phyloP scores from a whole-genome alignment of 1,140 invertebrate genomes.

The Holotrichia oblita region DNA sequence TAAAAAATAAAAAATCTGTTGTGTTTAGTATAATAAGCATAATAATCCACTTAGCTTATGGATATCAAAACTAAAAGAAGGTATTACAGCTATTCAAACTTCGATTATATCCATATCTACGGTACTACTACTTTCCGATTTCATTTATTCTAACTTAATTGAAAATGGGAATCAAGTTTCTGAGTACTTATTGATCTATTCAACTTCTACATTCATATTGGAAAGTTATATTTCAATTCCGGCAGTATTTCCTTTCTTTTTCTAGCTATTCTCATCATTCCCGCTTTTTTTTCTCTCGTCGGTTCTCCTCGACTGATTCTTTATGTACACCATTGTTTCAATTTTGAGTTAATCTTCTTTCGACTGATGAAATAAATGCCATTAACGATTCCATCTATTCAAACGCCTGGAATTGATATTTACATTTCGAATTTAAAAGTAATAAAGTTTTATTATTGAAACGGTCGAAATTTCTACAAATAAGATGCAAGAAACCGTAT shows the following conservation, averaged over 20 bases:
- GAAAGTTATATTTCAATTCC: conserved; percentile 32
- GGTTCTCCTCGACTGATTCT: neutral
- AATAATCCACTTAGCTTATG: no score
- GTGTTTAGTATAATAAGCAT: no score
- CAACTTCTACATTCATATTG: conserved; percentile 9
- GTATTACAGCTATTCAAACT: no score
- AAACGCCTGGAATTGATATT: neutral
- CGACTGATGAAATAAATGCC: conserved; percentile 10
- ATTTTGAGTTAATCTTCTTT: conserved; percentile 19
- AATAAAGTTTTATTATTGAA: conserved; percentile 6
- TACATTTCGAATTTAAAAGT: conserved; percentile 16
- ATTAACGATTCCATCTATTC: neutral
- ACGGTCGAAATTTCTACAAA: neutral
- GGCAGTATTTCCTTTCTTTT: neutral
- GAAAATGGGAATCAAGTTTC: neutral
- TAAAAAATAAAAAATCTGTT: no score
- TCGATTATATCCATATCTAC: conserved; percentile 9
- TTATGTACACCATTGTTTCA: conserved; percentile 12
- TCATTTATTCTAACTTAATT: conserved; percentile 29
- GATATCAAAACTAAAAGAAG: no score
- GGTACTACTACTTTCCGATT: neutral
- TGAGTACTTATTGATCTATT: conserved; percentile 1
- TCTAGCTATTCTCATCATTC: neutral
- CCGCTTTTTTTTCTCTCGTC: neutral
- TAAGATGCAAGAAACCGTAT: neutral